Conservation (phyloP, 2,888 invertebrate genomes). For the Terebella lapidaria region DNA sequence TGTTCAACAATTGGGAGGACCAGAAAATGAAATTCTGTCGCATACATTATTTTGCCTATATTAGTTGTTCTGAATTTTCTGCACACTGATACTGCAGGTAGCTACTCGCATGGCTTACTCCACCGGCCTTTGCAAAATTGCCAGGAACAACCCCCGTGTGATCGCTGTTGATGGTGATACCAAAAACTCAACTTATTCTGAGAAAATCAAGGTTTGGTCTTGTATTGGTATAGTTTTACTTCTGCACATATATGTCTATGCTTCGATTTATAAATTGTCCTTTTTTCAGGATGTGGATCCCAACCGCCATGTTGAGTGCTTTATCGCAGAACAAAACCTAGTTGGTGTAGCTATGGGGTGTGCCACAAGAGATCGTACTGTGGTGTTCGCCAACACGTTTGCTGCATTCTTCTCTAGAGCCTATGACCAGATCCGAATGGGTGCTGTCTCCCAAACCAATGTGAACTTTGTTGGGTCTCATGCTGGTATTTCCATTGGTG, state of each 20-base stretch:
- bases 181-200: slow-evolving; percentile 96
- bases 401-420: slow-evolving; percentile 95
- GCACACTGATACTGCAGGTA: slow-evolving; percentile 29
- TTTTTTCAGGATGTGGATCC: slow-evolving; percentile 55
- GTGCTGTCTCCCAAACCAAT: slow-evolving; percentile 96
- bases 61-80: too few relatives aligned
- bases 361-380: slow-evolving; percentile 83
- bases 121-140: slow-evolving; percentile 83
- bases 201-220: slow-evolving; percentile 68
- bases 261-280: background rate
- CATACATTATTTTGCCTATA: background rate
- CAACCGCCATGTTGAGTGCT: slow-evolving; percentile 88
- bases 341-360: slow-evolving; percentile 91
- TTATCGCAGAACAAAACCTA: slow-evolving; percentile 97
- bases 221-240: background rate
- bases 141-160: slow-evolving; percentile 66
- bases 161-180: slow-evolving; percentile 96
- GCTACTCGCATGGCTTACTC: slow-evolving; percentile 80
- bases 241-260: background rate
- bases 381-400: slow-evolving; percentile 94
- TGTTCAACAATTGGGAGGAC: background rate
- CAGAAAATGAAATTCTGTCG: background rate
- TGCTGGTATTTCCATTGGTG: slow-evolving; percentile 94
- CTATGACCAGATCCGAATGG: slow-evolving; percentile 99
- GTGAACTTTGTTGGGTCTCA: slow-evolving; percentile 95